These are phyloP conservation scores for Haliaeetus leucogaster DNA, from an alignment of 2,113 vertebrate species.

Conservation along the genomic window DNA sequence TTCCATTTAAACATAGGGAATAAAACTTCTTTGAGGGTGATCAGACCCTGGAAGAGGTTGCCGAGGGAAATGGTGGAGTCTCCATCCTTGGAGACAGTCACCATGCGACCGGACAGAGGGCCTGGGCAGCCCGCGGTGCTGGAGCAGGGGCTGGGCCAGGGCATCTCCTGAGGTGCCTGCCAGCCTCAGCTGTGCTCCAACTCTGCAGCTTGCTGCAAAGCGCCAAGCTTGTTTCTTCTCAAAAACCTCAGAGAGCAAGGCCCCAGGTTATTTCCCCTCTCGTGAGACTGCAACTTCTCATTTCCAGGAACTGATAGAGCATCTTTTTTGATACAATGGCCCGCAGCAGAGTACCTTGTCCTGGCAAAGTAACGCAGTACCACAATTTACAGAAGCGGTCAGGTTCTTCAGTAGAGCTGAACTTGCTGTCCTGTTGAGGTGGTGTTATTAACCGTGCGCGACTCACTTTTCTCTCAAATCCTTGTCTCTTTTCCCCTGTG, in stretches of 20 bases:
- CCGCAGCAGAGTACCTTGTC: background rate
- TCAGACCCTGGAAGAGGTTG: background rate
- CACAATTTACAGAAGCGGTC: accelerated
- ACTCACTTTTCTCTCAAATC: background rate
- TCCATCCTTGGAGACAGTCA: no score
- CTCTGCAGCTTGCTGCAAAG: no score
- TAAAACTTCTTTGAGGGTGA: background rate
- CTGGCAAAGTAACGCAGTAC: background rate
- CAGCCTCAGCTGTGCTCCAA: accelerated
- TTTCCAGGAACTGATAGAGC: background rate
- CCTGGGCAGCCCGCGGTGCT: background rate
- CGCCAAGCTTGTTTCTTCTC: background rate
- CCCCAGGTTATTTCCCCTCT: background rate
- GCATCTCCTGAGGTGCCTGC: no score
- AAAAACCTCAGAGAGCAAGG: no score
- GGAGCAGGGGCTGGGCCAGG: background rate
- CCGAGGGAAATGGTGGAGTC: background rate
- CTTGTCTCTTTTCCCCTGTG: background rate
- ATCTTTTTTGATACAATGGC: accelerated
- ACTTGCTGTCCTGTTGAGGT: accelerated
- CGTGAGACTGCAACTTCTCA: no score
- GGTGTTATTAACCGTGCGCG: background rate
- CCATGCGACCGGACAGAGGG: background rate
- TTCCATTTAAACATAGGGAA: background rate
- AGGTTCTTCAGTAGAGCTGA: background rate